These are phyloP conservation scores for Acanthis flammea DNA, from an alignment of 2,797 vertebrate genomes.

Conservation along the genomic window DNA sequence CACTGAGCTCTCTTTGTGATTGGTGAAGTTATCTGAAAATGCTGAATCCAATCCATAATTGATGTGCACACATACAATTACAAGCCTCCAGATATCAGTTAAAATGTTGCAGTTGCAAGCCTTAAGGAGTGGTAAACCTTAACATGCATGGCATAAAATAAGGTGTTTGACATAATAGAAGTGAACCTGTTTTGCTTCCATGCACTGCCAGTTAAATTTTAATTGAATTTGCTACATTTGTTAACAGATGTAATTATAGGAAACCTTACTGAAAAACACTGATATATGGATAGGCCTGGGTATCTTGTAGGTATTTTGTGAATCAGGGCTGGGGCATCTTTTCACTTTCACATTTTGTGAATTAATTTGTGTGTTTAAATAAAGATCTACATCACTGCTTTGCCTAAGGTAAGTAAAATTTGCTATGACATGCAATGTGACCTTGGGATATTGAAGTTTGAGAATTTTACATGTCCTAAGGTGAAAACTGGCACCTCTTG, in stretches of 20 bases:
- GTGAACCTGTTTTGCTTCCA: slow-evolving; percentile 73
- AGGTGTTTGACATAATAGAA: slow-evolving; percentile 80
- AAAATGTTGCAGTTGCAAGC: slow-evolving; percentile 83
- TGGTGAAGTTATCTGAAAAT: slow-evolving; percentile 78
- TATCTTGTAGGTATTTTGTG: slow-evolving; percentile 18
- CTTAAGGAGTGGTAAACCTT: slow-evolving; percentile 86
- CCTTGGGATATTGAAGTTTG: slow-evolving; percentile 1
- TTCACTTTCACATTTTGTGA: slow-evolving; percentile 6
- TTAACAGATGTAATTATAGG: slow-evolving; percentile 71
- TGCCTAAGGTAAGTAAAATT: slow-evolving; percentile 40
- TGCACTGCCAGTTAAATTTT: slow-evolving; percentile 69
- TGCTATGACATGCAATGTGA: background rate
- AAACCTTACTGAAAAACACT: slow-evolving; percentile 62
- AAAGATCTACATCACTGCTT: slow-evolving; percentile 12
- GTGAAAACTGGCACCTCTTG: background rate
- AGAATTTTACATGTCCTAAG: background rate
- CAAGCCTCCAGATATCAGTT: slow-evolving; percentile 85
- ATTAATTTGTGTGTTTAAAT: slow-evolving; percentile 48
- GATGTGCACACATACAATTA: slow-evolving; percentile 88
- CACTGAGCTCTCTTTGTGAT: slow-evolving; percentile 74
- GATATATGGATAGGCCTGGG: slow-evolving; percentile 14
- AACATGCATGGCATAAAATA: slow-evolving; percentile 85
- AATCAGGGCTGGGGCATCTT: slow-evolving; percentile 4
- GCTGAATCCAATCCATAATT: slow-evolving; percentile 86
- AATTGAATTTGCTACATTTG: slow-evolving; percentile 73